These are phyloP conservation scores for Cyanocitta stelleri DNA, from an alignment of 2,113 vertebrate genomes.

Conservation along the genomic window DNA sequence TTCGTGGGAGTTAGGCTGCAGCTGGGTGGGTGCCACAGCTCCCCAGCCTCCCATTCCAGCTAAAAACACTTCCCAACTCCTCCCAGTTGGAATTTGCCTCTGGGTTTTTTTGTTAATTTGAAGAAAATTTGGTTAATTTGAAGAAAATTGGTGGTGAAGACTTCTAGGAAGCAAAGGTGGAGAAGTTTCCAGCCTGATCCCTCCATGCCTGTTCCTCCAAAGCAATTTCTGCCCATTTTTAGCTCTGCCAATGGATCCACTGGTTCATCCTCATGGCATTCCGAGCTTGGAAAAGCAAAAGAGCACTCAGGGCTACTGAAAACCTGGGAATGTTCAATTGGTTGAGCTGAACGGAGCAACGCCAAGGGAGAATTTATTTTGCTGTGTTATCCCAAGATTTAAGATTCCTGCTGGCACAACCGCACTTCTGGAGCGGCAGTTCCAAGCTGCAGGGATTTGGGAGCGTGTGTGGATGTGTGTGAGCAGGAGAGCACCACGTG, in stretches of 20 bases:
- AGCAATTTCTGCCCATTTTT: neutral
- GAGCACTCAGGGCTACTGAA: neutral
- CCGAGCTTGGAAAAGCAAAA: neutral
- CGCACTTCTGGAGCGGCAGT: neutral
- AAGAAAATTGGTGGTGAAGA: neutral
- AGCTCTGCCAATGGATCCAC: neutral
- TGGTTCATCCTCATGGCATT: neutral
- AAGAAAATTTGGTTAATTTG: neutral
- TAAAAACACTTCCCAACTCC: neutral
- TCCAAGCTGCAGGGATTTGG: neutral
- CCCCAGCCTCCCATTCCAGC: neutral
- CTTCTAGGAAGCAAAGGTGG: neutral
- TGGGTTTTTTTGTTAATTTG: neutral
- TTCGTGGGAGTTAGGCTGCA: constrained; percentile 45
- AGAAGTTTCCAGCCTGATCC: neutral
- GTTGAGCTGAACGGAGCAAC: neutral
- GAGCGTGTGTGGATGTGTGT: neutral
- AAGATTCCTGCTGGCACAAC: neutral
- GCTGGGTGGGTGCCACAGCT: constrained; percentile 23
- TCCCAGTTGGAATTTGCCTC: neutral
- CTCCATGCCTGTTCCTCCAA: neutral
- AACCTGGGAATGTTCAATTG: neutral
- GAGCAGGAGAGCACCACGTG: neutral
- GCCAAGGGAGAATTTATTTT: neutral
- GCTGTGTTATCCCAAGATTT: neutral